Evolutionary conservation across 2,888 invertebrate genomes (phyloP).

Genomic region (Vanessa cardui): DNA sequence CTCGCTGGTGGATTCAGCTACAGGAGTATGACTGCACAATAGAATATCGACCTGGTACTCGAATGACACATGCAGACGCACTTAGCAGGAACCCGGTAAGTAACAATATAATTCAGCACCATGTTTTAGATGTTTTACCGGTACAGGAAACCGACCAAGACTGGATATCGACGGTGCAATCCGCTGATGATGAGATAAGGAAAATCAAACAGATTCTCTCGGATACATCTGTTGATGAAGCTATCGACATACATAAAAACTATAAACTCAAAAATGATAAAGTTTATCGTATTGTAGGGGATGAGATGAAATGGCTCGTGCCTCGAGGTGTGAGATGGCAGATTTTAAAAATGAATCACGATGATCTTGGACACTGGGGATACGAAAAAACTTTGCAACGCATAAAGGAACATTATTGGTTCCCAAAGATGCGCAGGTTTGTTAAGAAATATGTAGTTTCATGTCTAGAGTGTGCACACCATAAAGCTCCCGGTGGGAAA

Average conservation of each 20-base stretch:
- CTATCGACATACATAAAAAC: background rate
- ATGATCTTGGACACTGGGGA: constrained; percentile 27
- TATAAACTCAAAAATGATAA: background rate
- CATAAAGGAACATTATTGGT: constrained; percentile 25
- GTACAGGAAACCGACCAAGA: background rate
- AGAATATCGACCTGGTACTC: constrained; percentile 1
- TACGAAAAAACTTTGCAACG: constrained; percentile 24
- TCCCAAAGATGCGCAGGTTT: constrained; percentile 4
- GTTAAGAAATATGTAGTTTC: too few relatives aligned
- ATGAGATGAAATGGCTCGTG: background rate
- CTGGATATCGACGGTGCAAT: background rate
- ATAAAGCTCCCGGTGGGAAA: too few relatives aligned
- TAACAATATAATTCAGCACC: background rate
- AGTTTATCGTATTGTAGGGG: background rate
- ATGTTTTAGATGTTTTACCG: background rate
- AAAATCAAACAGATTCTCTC: constrained; percentile 5
- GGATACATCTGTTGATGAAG: background rate
- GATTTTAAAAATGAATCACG: constrained; percentile 17
- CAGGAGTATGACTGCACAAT: background rate
- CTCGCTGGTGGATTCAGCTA: constrained; percentile 10
- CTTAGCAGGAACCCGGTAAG: background rate
- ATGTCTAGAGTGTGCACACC: too few relatives aligned
- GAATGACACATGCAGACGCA: background rate
- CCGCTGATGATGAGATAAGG: background rate
- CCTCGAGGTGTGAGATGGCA: constrained; percentile 1